phyloP scores from a whole-genome alignment of 2,113 vertebrate genomes.

The Chrysochloris asiatica region DNA sequence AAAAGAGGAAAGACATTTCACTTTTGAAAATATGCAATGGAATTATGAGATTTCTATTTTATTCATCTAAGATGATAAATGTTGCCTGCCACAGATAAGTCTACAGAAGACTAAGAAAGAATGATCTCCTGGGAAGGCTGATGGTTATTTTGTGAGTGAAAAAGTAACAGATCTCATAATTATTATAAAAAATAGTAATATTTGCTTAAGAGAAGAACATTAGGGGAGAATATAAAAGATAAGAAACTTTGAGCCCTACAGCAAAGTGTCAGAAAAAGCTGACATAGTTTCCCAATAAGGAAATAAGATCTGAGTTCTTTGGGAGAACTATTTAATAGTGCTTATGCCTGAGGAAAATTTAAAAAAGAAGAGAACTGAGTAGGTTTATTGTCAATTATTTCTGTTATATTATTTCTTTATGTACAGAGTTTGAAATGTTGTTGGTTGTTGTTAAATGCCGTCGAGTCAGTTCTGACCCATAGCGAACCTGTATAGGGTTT shows the following conservation, averaged over 20 bases:
- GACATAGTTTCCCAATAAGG: background rate
- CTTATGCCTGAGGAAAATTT: background rate
- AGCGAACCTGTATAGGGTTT: too few species aligned
- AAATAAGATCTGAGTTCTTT: background rate
- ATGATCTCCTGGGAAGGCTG: background rate
- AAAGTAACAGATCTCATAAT: background rate
- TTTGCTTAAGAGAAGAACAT: background rate
- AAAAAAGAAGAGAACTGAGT: background rate
- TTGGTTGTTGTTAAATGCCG: too few species aligned
- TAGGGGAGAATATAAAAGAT: background rate
- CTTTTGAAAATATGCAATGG: background rate
- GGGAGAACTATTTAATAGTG: background rate
- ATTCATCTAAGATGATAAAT: conserved; percentile 7
- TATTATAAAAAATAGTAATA: background rate
- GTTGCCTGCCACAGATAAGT: background rate
- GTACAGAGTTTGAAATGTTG: background rate
- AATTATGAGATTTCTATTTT: conserved; percentile 18
- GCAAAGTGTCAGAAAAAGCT: background rate
- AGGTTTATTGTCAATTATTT: background rate
- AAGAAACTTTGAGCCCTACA: background rate
- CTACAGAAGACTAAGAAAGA: background rate
- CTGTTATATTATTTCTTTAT: background rate
- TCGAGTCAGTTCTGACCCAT: too few species aligned
- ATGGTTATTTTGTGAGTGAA: background rate
- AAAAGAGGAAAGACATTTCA: background rate